A percentile compares a stretch with the other conserved stretches of the same genome.
Conservation (phyloP, 2,888 invertebrate species). For the Phalangium opilio region DNA sequence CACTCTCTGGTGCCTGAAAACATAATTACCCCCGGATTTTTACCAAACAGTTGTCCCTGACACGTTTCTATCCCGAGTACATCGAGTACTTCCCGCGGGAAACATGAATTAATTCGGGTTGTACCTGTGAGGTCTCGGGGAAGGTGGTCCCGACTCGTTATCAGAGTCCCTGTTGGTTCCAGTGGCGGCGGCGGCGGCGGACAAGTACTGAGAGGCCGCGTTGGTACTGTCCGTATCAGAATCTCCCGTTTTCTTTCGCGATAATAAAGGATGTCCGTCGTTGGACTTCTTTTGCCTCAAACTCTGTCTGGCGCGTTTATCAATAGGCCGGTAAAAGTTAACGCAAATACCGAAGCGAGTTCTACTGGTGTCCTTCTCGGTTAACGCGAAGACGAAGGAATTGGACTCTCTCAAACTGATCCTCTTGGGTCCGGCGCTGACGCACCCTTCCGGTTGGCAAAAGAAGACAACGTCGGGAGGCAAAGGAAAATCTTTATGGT, state of each 20-base stretch:
- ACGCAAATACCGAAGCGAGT: constrained; percentile 81
- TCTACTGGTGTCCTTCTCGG: constrained; percentile 89
- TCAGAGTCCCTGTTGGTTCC: constrained; percentile 17
- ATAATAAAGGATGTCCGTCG: not conserved
- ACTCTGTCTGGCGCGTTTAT: constrained; percentile 15
- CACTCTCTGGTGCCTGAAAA: constrained; percentile 42
- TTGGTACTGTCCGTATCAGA: not conserved
- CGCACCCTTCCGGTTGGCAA: constrained; percentile 98
- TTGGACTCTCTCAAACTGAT: constrained; percentile 73
- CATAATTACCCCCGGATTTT: too few relatives aligned
- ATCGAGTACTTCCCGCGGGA: too few relatives aligned
- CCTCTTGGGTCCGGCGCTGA: constrained; percentile 64
- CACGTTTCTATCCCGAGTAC: too few relatives aligned
- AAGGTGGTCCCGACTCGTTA: constrained; percentile 17
- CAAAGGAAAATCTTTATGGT: constrained; percentile 86
- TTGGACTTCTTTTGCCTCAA: not conserved
- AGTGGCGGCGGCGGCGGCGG: constrained; percentile 7
- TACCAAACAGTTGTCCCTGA: too few relatives aligned
- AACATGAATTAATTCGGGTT: too few relatives aligned
- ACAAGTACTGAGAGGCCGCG: not conserved
- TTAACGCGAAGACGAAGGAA: constrained; percentile 93
- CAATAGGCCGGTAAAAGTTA: constrained; percentile 87
- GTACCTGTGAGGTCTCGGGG: constrained; percentile 11
- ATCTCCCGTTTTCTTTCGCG: not conserved
- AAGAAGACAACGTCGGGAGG: constrained; percentile 98